A percentile compares a stretch with the other conserved stretches of the same genome.
These are phyloP conservation scores for Neodiprion pinetum DNA, from an alignment of 1,140 invertebrate species.

Conservation along the genomic window DNA sequence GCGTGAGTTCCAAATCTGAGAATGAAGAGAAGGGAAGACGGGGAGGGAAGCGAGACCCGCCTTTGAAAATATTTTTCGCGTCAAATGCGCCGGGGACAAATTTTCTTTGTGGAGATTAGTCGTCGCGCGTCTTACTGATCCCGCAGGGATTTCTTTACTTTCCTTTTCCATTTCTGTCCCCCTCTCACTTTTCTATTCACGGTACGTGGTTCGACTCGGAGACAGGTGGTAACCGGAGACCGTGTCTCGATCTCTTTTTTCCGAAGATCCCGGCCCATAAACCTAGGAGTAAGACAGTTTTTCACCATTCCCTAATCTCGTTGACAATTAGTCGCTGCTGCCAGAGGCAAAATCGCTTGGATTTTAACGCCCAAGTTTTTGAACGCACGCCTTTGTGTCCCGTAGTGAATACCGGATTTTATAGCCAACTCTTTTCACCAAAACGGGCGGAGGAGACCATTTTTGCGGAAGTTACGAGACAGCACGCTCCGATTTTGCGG, in stretches of 20 bases:
- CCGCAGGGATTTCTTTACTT: not conserved
- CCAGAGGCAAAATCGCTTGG: too few species aligned
- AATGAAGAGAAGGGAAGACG: not conserved
- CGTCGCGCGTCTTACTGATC: constrained; percentile 16
- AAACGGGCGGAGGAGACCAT: too few species aligned
- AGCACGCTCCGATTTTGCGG: not conserved
- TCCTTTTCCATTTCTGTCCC: too few species aligned
- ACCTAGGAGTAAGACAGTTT: constrained; percentile 47
- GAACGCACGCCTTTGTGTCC: too few species aligned
- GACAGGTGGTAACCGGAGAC: constrained; percentile 52
- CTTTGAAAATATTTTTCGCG: constrained; percentile 45
- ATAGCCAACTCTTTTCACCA: too few species aligned
- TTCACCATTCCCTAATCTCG: constrained; percentile 18
- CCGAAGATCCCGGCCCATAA: constrained; percentile 14
- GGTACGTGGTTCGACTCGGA: constrained; percentile 14
- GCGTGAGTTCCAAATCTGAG: not conserved
- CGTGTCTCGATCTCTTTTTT: constrained; percentile 28
- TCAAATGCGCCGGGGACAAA: constrained; percentile 58
- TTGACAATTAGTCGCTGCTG: too few species aligned
- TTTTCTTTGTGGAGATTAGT: constrained; percentile 52
- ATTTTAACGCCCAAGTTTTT: too few species aligned
- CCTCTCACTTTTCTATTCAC: not conserved
- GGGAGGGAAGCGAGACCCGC: constrained; percentile 29
- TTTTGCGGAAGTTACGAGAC: too few species aligned
- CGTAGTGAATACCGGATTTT: too few species aligned